These are phyloP conservation scores for Brachionus calyciflorus DNA, from an alignment of 1,140 invertebrate species.

Conservation along the genomic window DNA sequence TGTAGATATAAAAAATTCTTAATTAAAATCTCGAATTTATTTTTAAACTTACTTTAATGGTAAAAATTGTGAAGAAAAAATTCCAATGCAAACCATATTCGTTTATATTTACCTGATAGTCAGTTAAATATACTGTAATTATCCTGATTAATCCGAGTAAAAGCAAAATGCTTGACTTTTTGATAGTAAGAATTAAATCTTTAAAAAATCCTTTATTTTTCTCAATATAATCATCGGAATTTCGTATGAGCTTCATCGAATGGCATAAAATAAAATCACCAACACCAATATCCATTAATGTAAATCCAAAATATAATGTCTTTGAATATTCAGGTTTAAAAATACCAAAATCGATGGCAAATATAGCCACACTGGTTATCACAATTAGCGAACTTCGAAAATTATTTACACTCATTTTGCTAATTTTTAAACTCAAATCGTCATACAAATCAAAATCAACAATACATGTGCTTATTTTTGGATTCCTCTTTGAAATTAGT, in stretches of 20 bases:
- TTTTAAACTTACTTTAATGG: neutral
- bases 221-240: neutral
- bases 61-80: constrained; percentile 39
- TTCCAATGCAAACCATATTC: constrained; percentile 45
- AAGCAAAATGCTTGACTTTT: constrained; percentile 10
- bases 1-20: neutral
- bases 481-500: neutral
- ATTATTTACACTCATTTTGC: neutral
- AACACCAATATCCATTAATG: constrained; percentile 90
- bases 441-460: too few relatives aligned
- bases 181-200: neutral
- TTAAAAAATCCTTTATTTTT: neutral
- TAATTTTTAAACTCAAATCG: neutral
- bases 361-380: constrained; percentile 35
- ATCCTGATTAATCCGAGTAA: constrained; percentile 70
- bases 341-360: constrained; percentile 32
- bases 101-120: neutral
- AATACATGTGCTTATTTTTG: neutral
- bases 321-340: constrained; percentile 66
- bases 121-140: constrained; percentile 57
- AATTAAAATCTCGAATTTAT: neutral
- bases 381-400: constrained; percentile 31
- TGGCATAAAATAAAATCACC: constrained; percentile 82
- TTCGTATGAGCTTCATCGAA: constrained; percentile 64
- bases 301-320: constrained; percentile 78